Conservation (phyloP, 1,140 invertebrate genomes). For the Zaprionus taronus region DNA sequence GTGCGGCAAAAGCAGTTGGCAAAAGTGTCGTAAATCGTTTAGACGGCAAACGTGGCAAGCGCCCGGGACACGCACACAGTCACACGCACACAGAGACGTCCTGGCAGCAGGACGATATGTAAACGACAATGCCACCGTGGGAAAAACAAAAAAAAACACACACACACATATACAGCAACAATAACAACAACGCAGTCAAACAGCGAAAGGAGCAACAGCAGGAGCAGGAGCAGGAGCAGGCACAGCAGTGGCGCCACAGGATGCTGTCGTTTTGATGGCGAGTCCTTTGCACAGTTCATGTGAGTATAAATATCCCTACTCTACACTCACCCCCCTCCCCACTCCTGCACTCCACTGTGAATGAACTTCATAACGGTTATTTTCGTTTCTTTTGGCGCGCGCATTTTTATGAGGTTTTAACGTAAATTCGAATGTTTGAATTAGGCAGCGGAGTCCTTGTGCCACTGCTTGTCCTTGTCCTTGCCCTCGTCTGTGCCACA, state of each 20-base stretch:
- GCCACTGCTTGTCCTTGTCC: conserved; percentile 7
- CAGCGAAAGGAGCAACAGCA: conserved; percentile 25
- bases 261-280: conserved; percentile 46
- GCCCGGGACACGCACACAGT: conserved; percentile 38
- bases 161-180: conserved; percentile 16
- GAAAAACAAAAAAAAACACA: conserved; percentile 53
- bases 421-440: conserved; percentile 60
- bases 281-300: conserved; percentile 47
- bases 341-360: conserved; percentile 18
- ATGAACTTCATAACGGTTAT: conserved; percentile 56
- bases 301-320: conserved; percentile 43
- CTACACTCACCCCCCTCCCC: background rate
- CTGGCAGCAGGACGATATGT: conserved; percentile 65
- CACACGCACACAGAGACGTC: conserved; percentile 14
- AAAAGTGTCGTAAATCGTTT: conserved; percentile 82
- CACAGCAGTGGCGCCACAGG: conserved; percentile 24
- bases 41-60: conserved; percentile 74
- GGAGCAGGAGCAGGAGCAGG: background rate
- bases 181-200: background rate
- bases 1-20: conserved; percentile 75
- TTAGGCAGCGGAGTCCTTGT: conserved; percentile 38
- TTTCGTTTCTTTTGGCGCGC: conserved; percentile 27
- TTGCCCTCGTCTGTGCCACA: conserved; percentile 23
- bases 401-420: conserved; percentile 71
- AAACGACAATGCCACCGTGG: conserved; percentile 74